Base-by-base conservation (phyloP, 1,140 invertebrate species). In the Heliconius hewitsoni region DNA sequence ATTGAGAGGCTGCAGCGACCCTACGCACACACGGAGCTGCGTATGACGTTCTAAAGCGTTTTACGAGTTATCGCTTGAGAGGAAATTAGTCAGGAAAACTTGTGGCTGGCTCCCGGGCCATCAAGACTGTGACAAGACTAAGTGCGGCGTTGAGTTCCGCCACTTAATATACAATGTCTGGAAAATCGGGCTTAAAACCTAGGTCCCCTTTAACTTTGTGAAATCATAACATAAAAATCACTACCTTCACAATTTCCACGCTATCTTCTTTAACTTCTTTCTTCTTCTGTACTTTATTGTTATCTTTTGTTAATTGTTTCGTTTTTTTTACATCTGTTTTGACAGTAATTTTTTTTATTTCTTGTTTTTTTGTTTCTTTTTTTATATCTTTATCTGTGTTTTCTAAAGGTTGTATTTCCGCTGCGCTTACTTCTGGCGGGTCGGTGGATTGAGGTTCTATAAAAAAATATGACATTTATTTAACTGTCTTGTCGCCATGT, bases 391-490 rank as follows among this genome's bases (percentile, higher is more conserved):
- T 86, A 42, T 86, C 85, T 19, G 50, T 52, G 50, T 19, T 8
- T 46, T 86, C 87, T 57, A 86, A 86, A 6, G 88, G 87, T 3
- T 87, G 82, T 0, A 87, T 23, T 73, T 91, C 89, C 9, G 89
- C 88, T 34, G 91, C 90, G 72, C 85, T 87, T 16, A 91, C 90
- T 81, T 93, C 91, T 8, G 91, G 88, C 0, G 89, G 85, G 8
- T 90, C 89, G 27, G 78, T 82, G 9, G 83, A 79, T 16, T 84
- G 77, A 37, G 85, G 46, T 80, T 89, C 88, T 92, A 76, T 39
- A 52, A 52, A 46, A 46, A 46, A 46, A 46, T 16, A 46, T 4
- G 13, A 46, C 42, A 46, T 16, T 46, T 16, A 4, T 46, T 46
- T 46, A 46, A 16, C 42, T 46, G 16, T 46, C 16, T 46, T 46